A percentile compares a stretch with the other conserved stretches of the same genome.
phyloP scores from a whole-genome alignment of 2,888 invertebrate species.

The Laothoe populi region DNA sequence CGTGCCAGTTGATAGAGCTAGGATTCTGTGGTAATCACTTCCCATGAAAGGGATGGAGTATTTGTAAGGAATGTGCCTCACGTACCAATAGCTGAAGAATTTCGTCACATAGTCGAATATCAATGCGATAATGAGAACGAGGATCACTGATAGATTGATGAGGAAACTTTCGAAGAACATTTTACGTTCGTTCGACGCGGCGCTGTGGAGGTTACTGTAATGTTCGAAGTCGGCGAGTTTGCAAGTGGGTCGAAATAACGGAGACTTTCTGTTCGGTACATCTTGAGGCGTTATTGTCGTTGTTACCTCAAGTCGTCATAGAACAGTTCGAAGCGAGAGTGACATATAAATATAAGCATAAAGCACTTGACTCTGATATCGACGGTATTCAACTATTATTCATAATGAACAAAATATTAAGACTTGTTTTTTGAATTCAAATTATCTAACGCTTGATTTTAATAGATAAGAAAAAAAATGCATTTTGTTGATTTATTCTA shows the following conservation, averaged over 20 bases:
- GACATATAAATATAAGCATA: not conserved
- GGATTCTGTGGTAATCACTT: slow-evolving; percentile 70
- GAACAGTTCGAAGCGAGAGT: not conserved
- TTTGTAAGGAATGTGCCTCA: slow-evolving; percentile 73
- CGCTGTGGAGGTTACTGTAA: slow-evolving; percentile 61
- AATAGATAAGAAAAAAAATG: too few relatives aligned
- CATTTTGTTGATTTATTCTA: too few relatives aligned
- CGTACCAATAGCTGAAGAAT: slow-evolving; percentile 80
- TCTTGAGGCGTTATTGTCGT: slow-evolving; percentile 23
- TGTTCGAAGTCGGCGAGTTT: slow-evolving; percentile 39
- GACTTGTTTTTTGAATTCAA: too few relatives aligned
- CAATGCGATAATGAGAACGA: slow-evolving; percentile 63
- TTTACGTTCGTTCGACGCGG: slow-evolving; percentile 65
- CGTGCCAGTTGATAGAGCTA: slow-evolving; percentile 65
- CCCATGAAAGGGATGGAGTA: slow-evolving; percentile 69
- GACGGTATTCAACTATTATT: too few relatives aligned
- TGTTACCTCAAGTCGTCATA: slow-evolving; percentile 1
- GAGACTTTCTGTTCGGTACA: slow-evolving; percentile 45
- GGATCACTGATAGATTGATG: slow-evolving; percentile 63
- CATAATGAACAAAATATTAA: too few relatives aligned
- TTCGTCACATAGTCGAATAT: slow-evolving; percentile 77
- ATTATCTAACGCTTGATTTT: too few relatives aligned
- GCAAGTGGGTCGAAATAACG: slow-evolving; percentile 75
- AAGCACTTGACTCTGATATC: too few relatives aligned
- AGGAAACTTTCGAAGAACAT: slow-evolving; percentile 81